Percentiles rank a stretch among this genome's conserved stretches.
Evolutionary conservation across 2,797 vertebrate genomes (phyloP).

Genomic region (Tamandua tetradactyla): DNA sequence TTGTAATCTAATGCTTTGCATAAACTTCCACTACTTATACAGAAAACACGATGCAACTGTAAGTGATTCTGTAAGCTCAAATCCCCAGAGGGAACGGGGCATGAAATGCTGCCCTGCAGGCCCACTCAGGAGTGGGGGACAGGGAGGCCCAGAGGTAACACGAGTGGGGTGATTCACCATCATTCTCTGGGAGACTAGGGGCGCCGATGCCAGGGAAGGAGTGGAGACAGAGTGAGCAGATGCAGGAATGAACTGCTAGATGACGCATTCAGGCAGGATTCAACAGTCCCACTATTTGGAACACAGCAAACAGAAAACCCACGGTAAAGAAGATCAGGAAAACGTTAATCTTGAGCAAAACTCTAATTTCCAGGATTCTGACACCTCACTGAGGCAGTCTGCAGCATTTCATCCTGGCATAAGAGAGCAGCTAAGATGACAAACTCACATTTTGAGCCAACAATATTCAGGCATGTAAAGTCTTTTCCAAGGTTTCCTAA

Average conservation of each 20-base stretch:
- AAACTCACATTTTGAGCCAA: background rate
- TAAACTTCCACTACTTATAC: background rate
- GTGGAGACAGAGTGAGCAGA: background rate
- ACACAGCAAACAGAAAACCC: background rate
- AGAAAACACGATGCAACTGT: background rate
- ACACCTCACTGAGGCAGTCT: background rate
- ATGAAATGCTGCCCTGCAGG: background rate
- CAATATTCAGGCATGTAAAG: background rate
- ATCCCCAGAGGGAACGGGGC: background rate
- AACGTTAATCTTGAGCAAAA: slow-evolving; percentile 27
- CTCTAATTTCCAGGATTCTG: background rate
- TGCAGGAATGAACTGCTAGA: background rate
- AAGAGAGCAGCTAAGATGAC: slow-evolving; percentile 2
- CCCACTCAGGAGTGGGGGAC: too few species aligned
- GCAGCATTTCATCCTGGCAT: background rate
- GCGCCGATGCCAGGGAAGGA: background rate
- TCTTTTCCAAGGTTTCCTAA: slow-evolving; percentile 34
- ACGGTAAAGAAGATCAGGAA: background rate
- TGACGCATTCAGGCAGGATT: background rate
- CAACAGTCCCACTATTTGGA: too few species aligned
- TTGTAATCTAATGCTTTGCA: background rate
- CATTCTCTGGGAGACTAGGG: background rate
- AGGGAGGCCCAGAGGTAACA: too few species aligned
- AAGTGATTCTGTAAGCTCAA: too few species aligned
- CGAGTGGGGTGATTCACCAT: background rate